phyloP scores from a whole-genome alignment of 2,888 invertebrate species.

The Desoria tigrina region DNA sequence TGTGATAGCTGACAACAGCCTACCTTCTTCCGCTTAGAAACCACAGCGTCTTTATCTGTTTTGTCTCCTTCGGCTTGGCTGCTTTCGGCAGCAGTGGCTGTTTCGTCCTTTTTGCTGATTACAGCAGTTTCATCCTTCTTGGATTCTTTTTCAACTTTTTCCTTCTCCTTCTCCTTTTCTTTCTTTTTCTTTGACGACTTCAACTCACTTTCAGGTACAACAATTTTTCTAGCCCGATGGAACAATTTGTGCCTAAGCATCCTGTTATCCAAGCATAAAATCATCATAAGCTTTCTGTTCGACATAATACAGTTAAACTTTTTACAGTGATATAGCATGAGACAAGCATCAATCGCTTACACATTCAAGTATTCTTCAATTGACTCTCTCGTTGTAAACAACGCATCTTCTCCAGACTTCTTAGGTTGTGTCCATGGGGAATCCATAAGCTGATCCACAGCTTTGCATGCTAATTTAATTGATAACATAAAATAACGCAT shows the following conservation, averaged over 20 bases:
- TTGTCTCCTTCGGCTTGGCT: conserved; percentile 52
- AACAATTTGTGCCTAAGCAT: conserved; percentile 92
- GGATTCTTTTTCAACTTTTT: conserved; percentile 61
- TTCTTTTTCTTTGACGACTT: conserved; percentile 60
- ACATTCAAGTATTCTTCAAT: conserved; percentile 76
- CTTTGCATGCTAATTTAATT: conserved; percentile 68
- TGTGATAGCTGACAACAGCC: background rate
- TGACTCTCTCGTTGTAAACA: conserved; percentile 79
- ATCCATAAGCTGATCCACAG: conserved; percentile 85
- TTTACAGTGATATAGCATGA: too few relatives aligned
- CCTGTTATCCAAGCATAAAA: conserved; percentile 54
- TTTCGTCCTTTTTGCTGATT: conserved; percentile 56
- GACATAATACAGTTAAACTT: background rate
- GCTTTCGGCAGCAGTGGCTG: conserved; percentile 50
- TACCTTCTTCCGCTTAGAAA: conserved; percentile 46
- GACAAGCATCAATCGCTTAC: conserved; percentile 51
- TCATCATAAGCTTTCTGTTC: background rate
- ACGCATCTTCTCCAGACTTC: conserved; percentile 65
- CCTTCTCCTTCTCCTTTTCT: conserved; percentile 59
- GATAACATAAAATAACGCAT: conserved; percentile 4
- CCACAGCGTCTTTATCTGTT: conserved; percentile 34
- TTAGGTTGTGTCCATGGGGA: conserved; percentile 78
- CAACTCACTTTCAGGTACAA: conserved; percentile 68
- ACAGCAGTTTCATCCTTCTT: conserved; percentile 52
- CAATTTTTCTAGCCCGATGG: conserved; percentile 88